Percentiles rank a stretch among this genome's conserved stretches.
phyloP scores from a whole-genome alignment of 2,797 vertebrate species.

The Sebastes oblongus region DNA sequence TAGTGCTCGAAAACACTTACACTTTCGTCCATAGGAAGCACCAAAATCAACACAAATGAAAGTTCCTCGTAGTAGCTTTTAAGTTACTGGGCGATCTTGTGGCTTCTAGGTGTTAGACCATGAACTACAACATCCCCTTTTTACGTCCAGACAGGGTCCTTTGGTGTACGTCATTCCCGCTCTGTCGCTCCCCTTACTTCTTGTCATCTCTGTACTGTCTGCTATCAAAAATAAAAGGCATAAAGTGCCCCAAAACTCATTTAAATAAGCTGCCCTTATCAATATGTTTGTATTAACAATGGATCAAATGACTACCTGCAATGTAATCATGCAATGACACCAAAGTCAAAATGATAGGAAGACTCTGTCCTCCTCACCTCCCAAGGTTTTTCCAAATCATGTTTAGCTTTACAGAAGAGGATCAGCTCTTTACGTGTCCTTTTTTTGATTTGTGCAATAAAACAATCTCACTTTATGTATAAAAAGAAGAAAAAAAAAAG shows the following conservation, averaged over 20 bases:
- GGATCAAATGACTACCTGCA: neutral
- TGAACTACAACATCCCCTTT: neutral
- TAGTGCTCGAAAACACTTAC: neutral
- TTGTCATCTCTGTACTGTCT: neutral
- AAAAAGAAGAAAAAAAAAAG: neutral
- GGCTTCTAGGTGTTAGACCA: neutral
- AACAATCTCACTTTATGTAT: neutral
- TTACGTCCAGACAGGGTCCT: no score
- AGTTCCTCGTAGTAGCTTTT: neutral
- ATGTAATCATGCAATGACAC: neutral
- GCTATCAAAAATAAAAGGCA: neutral
- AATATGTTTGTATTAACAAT: neutral
- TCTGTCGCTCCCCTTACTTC: neutral
- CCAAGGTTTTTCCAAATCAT: neutral
- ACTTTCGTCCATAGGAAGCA: neutral
- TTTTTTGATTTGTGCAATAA: neutral
- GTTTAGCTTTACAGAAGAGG: neutral
- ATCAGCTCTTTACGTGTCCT: neutral
- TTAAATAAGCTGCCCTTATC: neutral
- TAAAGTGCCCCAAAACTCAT: neutral
- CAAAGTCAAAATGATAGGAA: neutral
- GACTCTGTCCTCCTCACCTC: neutral
- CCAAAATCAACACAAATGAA: neutral
- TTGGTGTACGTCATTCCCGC: neutral
- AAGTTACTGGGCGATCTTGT: neutral